Percentiles rank a stretch among this genome's conserved stretches.
Evolutionary conservation across 2,888 invertebrate species (phyloP).

Genomic region (Amiota communis): DNA sequence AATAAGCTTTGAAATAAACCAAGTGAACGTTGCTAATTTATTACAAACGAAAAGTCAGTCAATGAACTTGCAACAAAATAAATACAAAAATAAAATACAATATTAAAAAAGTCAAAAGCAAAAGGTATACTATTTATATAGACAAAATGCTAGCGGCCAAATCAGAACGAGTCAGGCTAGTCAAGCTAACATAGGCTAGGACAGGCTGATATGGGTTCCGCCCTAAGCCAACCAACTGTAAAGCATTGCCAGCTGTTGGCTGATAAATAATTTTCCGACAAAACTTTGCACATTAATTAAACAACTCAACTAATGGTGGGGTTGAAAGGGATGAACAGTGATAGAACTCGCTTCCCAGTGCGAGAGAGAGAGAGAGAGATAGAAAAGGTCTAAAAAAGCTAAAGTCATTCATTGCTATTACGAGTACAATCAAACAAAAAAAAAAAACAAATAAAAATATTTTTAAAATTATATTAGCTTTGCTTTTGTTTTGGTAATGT

Average conservation of each 20-base stretch:
- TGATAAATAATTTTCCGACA: constrained; percentile 18
- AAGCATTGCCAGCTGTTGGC: constrained; percentile 1
- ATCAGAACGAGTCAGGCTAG: background rate
- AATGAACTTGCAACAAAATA: background rate
- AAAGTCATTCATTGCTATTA: background rate
- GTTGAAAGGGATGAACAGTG: background rate
- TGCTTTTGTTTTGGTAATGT: background rate
- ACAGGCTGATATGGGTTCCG: too few species aligned
- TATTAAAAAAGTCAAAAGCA: too few species aligned
- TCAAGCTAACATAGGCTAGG: background rate
- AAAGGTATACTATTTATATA: too few species aligned
- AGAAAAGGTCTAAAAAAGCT: background rate
- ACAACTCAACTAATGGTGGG: constrained; percentile 5
- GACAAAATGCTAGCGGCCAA: background rate
- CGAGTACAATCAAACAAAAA: too few species aligned
- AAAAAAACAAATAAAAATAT: background rate
- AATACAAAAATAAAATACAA: background rate
- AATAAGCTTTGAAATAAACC: background rate
- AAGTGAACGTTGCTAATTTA: constrained; percentile 1
- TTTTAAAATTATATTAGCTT: background rate
- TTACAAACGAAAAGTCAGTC: background rate
- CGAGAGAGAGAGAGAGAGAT: too few species aligned
- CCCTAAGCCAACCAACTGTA: background rate
- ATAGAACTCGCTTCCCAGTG: too few species aligned
- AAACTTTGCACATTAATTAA: constrained; percentile 24